phyloP scores from a whole-genome alignment of 1,140 invertebrate genomes.

The Batillaria attramentaria region DNA sequence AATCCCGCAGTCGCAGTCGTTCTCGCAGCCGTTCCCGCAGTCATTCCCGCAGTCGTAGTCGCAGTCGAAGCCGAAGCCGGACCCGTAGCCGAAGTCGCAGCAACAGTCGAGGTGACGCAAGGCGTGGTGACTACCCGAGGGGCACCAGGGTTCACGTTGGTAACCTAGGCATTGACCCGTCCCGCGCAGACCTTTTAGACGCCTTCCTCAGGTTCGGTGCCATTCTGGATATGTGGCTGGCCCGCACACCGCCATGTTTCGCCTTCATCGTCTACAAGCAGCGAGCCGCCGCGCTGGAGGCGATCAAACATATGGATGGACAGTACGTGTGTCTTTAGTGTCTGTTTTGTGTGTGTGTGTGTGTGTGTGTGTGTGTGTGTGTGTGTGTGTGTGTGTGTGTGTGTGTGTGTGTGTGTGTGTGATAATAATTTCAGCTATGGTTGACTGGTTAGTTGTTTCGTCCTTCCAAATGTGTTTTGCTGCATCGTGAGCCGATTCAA shows the following conservation, averaged over 20 bases:
- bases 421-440: not conserved
- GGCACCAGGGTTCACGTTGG: constrained; percentile 65
- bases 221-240: constrained; percentile 70
- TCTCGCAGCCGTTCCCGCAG: not conserved
- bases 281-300: constrained; percentile 66
- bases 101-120: constrained; percentile 43
- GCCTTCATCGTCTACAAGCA: constrained; percentile 70
- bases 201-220: constrained; percentile 70
- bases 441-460: no score
- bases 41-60: not conserved
- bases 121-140: constrained; percentile 45
- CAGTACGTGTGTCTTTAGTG: constrained; percentile 54
- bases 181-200: constrained; percentile 63
- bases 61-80: constrained; percentile 36
- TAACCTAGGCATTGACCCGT: constrained; percentile 63
- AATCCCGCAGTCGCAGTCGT: not conserved
- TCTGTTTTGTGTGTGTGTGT: not conserved
- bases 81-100: constrained; percentile 34
- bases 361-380: not conserved
- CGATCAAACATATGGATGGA: constrained; percentile 69
- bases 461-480: no score
- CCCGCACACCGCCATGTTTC: constrained; percentile 71
- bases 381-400: not conserved
- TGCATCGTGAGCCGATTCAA: no score
- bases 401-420: not conserved